Evolutionary conservation across 2,113 vertebrate genomes (phyloP), one percentile per base, ranked within the genome.

Genomic region (Phylloscopus trochiloides): DNA sequence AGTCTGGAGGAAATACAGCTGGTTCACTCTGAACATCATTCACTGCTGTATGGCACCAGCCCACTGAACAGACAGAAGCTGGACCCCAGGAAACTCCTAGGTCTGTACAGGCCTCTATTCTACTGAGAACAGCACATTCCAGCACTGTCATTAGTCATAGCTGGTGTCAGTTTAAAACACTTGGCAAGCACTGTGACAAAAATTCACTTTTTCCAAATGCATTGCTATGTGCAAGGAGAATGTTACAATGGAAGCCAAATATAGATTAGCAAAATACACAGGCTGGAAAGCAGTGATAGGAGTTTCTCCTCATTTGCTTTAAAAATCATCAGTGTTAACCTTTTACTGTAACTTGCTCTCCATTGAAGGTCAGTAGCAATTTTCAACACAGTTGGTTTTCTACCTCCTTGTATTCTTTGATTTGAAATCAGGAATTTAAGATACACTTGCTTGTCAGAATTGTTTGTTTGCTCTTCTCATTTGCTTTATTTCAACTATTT

Each of bases 1-100:
- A 98, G 97, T 96, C 97, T 98, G 96, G 98, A 98, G 97, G 98
- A 98, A 98, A 98, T 98, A 97, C 98, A 98, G 97, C 98, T 98
- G 97, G 98, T 98, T 96, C 98, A 98, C 95, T 98, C 98, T 86
- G 98, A 98, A 97, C 98, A 98, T 98, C 98, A 98, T 94, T 98
- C 98, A 97, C 96, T 98, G 93, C 90, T 98, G 68, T 98, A 98
- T 86, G 98, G 98, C 96, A 98, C 98, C 92, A 98, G 97, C 95
- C 98, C 98, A 93, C 97, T 98, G 96, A 98, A 98, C 58, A 98
- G 98, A 97, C 98, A 98, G 98, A 98, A 98, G 97, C 97, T 98
- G 97, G 98, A 98, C 97, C 97, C 97, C 97, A 98, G 98, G 97
- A 98, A 98, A 93, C 97, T 98, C 80, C 97, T 98, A 97, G 98